Evolutionary conservation across 2,888 invertebrate genomes (phyloP), one percentile per base, ranked within the genome.

Genomic region (Agrotis puta): DNA sequence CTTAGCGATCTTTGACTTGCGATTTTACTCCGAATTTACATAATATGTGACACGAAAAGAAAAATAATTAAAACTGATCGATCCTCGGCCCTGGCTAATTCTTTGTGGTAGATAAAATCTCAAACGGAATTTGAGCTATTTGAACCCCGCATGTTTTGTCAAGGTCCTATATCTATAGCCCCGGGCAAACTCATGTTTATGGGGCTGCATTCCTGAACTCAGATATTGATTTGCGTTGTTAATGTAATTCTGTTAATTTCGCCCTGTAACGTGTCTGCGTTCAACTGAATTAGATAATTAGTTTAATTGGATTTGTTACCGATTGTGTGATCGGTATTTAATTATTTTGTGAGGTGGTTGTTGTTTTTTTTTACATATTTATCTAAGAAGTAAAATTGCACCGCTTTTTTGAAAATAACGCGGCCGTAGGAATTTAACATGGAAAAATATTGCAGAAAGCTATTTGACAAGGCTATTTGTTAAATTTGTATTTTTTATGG

Each of bases 171-270:
- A 64, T 54, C 47, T 43, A 39, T 54, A 54, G 53, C 24, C 27
- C 3, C 18, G 9, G 18, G 20, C 18, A 5, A 39, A 5, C 53
- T 64, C 74, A 43, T 70, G 73, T 64, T 20, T 54, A 54, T 74
- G 27, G 74, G 64, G 39, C 27, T 74, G 64, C 70, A 71, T 71
- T 74, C 64, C 53, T 50, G 22, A 1, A 13, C 33, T 39, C 33
- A 18, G 39, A 53, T 48, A 74, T 74, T 71, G 74, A 64, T 64
- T 53, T 74, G 5, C 18, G 13, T 39, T 54, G 18, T 24, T 20
- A 61, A 45, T 33, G 20, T 51, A n/a, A 74, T 47, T 53, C 45
- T 53, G 39, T 39, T 24, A 47, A 54, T 74, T 74, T 39, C 7
- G 14, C 18, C 24, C 39, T 63, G 53, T 64, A 14, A 53, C 33